Evolutionary conservation across 2,113 vertebrate species (phyloP).

Genomic region (Felis catus): F.catus_Fca126_mat1.0 CM031417.1:58001-58500

Average conservation of each 20-base stretch:
- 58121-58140: background rate
- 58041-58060: background rate
- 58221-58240: background rate
- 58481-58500: background rate
- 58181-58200: background rate
- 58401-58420: background rate
- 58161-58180: background rate
- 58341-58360: background rate
- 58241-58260: background rate
- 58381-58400: too few relatives aligned
- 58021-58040: background rate
- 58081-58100: background rate
- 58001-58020: background rate
- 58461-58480: background rate
- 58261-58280: background rate
- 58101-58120: background rate
- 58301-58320: background rate
- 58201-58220: background rate
- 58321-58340: background rate
- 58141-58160: background rate
- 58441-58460: background rate
- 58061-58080: background rate
- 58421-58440: background rate
- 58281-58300: background rate
- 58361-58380: background rate